Percentiles rank a stretch among this genome's conserved stretches.
These are phyloP conservation scores for Conistra vaccinii DNA, from an alignment of 2,888 invertebrate genomes.

Conservation along the genomic window DNA sequence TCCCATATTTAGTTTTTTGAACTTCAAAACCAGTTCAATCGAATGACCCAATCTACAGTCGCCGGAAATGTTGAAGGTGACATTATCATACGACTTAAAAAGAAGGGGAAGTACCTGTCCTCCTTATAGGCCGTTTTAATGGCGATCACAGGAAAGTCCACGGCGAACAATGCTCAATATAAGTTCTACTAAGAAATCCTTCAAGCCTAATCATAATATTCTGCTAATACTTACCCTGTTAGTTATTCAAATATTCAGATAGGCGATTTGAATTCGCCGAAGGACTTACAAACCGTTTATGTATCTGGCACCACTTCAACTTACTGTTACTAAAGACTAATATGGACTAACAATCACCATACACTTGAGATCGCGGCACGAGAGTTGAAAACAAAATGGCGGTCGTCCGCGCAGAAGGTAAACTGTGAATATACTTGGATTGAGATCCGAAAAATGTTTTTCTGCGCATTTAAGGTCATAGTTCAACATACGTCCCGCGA, in stretches of 20 bases:
- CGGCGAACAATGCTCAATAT: background rate
- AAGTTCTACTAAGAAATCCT: conserved; percentile 12
- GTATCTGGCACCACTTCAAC: conserved; percentile 22
- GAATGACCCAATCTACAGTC: background rate
- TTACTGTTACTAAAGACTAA: background rate
- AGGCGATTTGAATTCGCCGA: conserved; percentile 34
- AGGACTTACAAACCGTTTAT: conserved; percentile 30
- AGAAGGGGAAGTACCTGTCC: background rate
- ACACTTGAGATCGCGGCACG: too few species aligned
- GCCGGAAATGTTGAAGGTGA: background rate
- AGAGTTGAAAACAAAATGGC: too few species aligned
- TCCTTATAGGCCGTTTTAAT: background rate
- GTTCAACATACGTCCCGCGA: too few species aligned
- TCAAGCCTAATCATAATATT: conserved; percentile 10
- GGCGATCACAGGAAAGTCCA: background rate
- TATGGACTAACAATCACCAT: conserved; percentile 2
- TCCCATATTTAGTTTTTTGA: background rate
- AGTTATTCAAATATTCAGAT: conserved; percentile 27
- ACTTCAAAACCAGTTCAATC: background rate
- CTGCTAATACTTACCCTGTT: conserved; percentile 1
- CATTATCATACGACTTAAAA: conserved; percentile 1
- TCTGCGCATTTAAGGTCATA: too few species aligned
- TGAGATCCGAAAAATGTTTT: too few species aligned
- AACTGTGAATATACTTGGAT: too few species aligned
- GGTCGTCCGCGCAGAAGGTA: too few species aligned